phyloP scores from a whole-genome alignment of 2,113 vertebrate species.

The Neogobius melanostomus region DNA sequence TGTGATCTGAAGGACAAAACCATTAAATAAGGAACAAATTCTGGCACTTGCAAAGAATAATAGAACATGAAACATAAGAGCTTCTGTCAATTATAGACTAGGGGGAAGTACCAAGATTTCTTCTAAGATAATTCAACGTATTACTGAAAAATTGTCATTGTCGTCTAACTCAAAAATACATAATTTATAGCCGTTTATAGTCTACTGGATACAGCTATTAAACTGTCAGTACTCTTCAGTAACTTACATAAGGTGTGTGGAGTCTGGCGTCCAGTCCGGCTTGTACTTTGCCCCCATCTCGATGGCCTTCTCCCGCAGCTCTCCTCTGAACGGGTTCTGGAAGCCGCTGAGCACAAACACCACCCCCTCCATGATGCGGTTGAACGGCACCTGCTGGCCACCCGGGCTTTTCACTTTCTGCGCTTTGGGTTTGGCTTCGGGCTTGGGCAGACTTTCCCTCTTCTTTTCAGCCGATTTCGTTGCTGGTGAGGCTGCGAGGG shows the following conservation, averaged over 20 bases:
- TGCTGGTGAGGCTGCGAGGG: constrained; percentile 43
- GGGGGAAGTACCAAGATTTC: too few relatives aligned
- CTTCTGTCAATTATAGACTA: too few relatives aligned
- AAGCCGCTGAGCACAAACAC: constrained; percentile 92
- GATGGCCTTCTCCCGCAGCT: constrained; percentile 88
- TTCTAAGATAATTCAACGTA: too few relatives aligned
- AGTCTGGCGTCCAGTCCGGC: constrained; percentile 85
- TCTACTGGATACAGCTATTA: not conserved
- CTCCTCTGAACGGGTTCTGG: constrained; percentile 88
- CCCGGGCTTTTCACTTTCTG: constrained; percentile 39
- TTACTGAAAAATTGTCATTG: too few relatives aligned
- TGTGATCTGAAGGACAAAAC: too few relatives aligned
- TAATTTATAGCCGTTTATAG: too few relatives aligned
- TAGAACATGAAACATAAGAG: too few relatives aligned
- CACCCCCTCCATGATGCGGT: constrained; percentile 80
- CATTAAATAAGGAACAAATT: too few relatives aligned
- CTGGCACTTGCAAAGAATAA: too few relatives aligned
- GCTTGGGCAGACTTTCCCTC: constrained; percentile 48
- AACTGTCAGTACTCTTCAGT: not conserved
- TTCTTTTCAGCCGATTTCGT: constrained; percentile 62
- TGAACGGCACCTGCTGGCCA: constrained; percentile 63
- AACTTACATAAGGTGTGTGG: constrained; percentile 89
- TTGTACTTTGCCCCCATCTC: constrained; percentile 88
- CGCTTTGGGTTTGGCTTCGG: constrained; percentile 54
- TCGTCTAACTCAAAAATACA: too few relatives aligned